These are phyloP conservation scores for Schizopygopsis pylzovi DNA, from an alignment of 2,797 vertebrate genomes.

Conservation along the genomic window DNA sequence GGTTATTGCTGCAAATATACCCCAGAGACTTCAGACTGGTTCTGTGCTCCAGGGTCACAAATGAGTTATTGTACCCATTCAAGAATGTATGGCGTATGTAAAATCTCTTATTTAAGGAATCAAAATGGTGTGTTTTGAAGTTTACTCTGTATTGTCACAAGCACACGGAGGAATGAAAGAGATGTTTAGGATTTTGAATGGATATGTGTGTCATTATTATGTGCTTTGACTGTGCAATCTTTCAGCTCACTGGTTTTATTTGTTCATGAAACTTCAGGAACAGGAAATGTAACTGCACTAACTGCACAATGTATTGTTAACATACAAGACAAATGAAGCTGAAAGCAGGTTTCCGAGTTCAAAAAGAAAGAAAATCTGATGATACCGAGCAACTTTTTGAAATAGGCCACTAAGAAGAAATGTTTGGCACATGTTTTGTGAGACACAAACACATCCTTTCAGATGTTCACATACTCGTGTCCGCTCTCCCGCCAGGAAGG, in stretches of 20 bases:
- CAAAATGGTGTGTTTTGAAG: neutral
- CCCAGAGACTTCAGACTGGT: no score
- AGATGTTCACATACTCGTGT: constrained; percentile 1
- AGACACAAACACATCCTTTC: neutral
- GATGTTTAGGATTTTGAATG: neutral
- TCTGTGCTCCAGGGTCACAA: neutral
- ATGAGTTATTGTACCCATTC: neutral
- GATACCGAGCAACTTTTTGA: neutral
- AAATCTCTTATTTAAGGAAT: neutral
- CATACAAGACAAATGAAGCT: neutral
- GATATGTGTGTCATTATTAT: neutral
- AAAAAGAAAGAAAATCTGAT: neutral
- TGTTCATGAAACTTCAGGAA: neutral
- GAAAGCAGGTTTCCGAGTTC: neutral
- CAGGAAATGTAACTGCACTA: neutral
- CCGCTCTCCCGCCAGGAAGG: neutral
- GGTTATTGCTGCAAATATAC: no score
- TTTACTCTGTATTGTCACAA: constrained; percentile 16
- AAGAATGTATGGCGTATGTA: neutral
- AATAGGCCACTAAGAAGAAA: neutral
- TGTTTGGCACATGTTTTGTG: constrained; percentile 22
- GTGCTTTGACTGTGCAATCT: no score
- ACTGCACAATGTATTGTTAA: neutral
- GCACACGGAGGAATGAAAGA: constrained; percentile 9
- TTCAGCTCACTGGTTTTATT: neutral